Base-by-base conservation (phyloP, 1,140 invertebrate species). In the Cotesia typhae region DNA sequence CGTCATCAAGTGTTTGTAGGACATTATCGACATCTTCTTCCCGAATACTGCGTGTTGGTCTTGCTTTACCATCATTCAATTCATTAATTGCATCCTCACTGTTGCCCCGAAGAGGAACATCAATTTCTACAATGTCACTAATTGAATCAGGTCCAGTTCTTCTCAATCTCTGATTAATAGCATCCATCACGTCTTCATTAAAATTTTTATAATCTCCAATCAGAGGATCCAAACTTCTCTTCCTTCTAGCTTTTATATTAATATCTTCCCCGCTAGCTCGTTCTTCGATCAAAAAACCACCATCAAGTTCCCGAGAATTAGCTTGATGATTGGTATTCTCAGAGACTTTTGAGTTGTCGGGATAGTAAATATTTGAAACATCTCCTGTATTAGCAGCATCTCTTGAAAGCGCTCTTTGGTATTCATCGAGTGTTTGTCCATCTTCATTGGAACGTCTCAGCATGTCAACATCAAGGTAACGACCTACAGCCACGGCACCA, bases 401-500 rank as follows among this genome's bases (percentile, higher is more conserved):
- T 52, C 12, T 7, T 7, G 79, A 79, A 12, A 92, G 80, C 3
- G 89, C 85, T 78, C 91, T 82, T 70, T 89, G 89, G 73, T 90
- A 88, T 77, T 91, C 89, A 72, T 47, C 41, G 5, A 90, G 85
- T 61, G 90, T 64, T 4, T 88, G 72, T 38, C 83, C 82, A 0
- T 74, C 73, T 6, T 78, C 79, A 51, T 75, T 80, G 0, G 82
- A 86, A 74, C 89, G 85, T 38, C 89, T 89, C 78, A 92, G 87
- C 10, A 92, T 82, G 73, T 90, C 90, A 0, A 91, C 90, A 70
- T 92, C 92, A 4, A 94, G 80, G 75, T 92, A 90, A 70, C 92
- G 88, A 6, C 93, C 93, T 41, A 94, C 90, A 2, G 93, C 93
- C 0, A 94, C 91, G 0, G 93, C 93, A 20, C 93, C 93, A 2